These are phyloP conservation scores for Amazona guildingii DNA, from an alignment of 2,113 vertebrate genomes.

Conservation along the genomic window DNA sequence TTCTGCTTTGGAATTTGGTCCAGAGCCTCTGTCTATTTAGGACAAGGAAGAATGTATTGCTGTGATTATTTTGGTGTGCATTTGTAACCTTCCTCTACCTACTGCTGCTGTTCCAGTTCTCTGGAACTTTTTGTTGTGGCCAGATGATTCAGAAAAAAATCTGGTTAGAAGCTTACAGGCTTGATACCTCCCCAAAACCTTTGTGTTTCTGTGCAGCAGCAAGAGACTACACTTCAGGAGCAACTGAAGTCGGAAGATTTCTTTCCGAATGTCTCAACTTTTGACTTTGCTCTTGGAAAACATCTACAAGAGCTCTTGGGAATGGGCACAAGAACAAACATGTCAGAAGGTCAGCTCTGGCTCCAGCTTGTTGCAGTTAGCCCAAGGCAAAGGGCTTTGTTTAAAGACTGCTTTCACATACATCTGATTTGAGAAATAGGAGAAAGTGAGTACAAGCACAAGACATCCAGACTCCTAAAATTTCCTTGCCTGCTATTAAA, in stretches of 20 bases:
- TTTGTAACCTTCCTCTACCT: background rate
- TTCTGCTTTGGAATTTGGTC: background rate
- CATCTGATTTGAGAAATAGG: background rate
- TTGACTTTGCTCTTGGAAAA: background rate
- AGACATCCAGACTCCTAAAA: background rate
- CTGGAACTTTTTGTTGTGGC: background rate
- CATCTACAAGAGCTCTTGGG: background rate
- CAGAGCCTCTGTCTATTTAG: background rate
- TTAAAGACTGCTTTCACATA: background rate
- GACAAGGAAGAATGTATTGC: background rate
- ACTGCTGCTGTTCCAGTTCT: background rate
- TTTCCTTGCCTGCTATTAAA: background rate
- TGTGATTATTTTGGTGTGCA: background rate
- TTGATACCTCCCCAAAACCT: background rate
- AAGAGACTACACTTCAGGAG: background rate
- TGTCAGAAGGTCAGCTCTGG: background rate
- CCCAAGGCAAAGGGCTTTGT: background rate
- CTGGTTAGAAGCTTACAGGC: background rate
- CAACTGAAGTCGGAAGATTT: background rate
- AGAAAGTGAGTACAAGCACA: background rate
- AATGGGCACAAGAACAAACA: background rate
- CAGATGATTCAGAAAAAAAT: background rate
- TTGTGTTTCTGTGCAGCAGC: background rate
- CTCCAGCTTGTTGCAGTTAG: background rate
- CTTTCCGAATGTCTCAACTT: background rate